Evolutionary conservation across 2,797 vertebrate genomes (phyloP).

Genomic region (Triplophysa bombifrons): DNA sequence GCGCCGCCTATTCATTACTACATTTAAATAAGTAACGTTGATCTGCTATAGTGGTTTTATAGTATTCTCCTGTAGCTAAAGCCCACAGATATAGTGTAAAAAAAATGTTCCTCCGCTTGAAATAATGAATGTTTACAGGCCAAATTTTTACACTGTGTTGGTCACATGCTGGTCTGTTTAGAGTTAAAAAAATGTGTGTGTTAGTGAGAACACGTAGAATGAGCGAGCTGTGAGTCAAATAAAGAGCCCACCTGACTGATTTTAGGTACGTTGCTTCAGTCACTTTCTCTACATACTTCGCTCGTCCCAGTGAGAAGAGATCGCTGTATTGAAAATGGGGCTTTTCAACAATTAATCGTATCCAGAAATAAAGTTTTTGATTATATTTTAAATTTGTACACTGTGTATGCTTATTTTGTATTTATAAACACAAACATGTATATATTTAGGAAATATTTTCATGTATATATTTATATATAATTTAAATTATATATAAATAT

Average conservation of each 20-base stretch:
- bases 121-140: slow-evolving; percentile 51
- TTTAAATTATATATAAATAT: too few species aligned
- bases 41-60: slow-evolving; percentile 20
- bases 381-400: too few species aligned
- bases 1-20: not conserved
- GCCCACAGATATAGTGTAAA: slow-evolving; percentile 14
- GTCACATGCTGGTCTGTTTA: slow-evolving; percentile 29
- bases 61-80: slow-evolving; percentile 30
- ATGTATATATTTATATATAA: too few species aligned
- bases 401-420: too few species aligned
- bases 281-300: slow-evolving; percentile 45
- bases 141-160: slow-evolving; percentile 35
- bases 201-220: slow-evolving; percentile 29
- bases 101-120: slow-evolving; percentile 11
- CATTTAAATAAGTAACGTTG: slow-evolving; percentile 8
- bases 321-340: slow-evolving; percentile 9
- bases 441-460: too few species aligned
- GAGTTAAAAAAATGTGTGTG: slow-evolving; percentile 9
- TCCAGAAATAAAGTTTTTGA: too few species aligned
- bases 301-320: slow-evolving; percentile 19
- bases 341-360: too few species aligned
- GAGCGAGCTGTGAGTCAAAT: slow-evolving; percentile 32
- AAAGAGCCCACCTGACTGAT: slow-evolving; percentile 45
- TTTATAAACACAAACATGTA: too few species aligned
- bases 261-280: slow-evolving; percentile 48